Percentiles rank a stretch among this genome's conserved stretches.
These are phyloP conservation scores for Oncorhynchus tshawytscha DNA, from an alignment of 2,113 vertebrate species.

Conservation along the genomic window DNA sequence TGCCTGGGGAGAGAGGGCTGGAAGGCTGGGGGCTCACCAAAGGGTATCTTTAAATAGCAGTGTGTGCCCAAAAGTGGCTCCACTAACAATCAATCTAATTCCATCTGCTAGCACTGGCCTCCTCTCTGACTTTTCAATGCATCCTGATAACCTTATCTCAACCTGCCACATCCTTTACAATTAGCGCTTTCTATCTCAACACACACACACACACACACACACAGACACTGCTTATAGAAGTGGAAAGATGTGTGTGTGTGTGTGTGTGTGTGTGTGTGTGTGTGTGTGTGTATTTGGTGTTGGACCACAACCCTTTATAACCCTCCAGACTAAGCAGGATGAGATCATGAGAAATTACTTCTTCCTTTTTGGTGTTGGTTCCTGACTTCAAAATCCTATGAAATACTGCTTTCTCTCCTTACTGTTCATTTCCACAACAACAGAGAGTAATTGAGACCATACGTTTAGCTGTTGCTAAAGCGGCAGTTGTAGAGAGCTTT, in stretches of 20 bases:
- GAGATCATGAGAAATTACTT: neutral
- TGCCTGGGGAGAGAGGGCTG: slow-evolving; percentile 55
- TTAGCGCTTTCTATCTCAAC: slow-evolving; percentile 80
- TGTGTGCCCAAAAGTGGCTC: slow-evolving; percentile 68
- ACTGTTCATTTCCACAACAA: neutral
- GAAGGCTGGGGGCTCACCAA: slow-evolving; percentile 42
- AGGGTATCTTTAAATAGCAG: slow-evolving; percentile 71
- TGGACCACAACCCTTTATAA: neutral
- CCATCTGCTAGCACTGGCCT: slow-evolving; percentile 81
- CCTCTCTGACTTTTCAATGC: slow-evolving; percentile 85
- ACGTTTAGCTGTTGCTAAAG: slow-evolving; percentile 8
- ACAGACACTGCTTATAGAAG: no score
- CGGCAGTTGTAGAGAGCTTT: slow-evolving; percentile 22
- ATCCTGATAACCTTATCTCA: slow-evolving; percentile 96
- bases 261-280: no score
- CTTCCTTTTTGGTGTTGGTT: neutral
- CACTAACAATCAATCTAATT: slow-evolving; percentile 82
- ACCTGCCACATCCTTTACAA: slow-evolving; percentile 96
- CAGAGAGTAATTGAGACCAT: neutral
- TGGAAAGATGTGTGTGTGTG: no score
- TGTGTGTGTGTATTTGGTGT: neutral
- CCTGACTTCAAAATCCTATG: neutral
- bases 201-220: slow-evolving; percentile 3
- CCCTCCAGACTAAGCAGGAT: neutral
- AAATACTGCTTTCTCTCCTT: neutral